Evolutionary conservation across 2,888 invertebrate species (phyloP).

Genomic region (Trichacis sp.): DNA sequence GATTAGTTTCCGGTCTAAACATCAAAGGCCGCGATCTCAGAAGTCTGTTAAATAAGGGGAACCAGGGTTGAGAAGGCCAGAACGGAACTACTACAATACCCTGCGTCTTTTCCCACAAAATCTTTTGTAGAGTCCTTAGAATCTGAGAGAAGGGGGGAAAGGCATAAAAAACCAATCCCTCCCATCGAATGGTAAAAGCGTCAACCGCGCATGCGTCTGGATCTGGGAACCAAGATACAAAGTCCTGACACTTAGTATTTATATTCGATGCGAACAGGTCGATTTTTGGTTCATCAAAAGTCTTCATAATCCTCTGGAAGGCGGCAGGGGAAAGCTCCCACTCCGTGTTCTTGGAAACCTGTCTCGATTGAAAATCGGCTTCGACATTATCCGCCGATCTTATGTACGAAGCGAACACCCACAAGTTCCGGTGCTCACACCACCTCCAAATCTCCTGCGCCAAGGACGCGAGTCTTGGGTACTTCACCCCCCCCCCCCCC

Average conservation of each 20-base stretch:
- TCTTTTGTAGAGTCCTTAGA: conserved; percentile 31
- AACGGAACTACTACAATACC: conserved; percentile 3
- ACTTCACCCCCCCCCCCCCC: neutral
- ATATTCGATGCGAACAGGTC: conserved; percentile 16
- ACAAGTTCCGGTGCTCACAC: conserved; percentile 6
- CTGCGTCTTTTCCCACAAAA: neutral
- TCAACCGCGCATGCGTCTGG: conserved; percentile 26
- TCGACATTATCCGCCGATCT: conserved; percentile 2
- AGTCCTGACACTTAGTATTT: conserved; percentile 10
- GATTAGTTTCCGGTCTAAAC: conserved; percentile 23
- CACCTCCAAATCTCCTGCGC: conserved; percentile 1
- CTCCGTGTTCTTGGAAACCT: conserved; percentile 10
- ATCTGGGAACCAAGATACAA: neutral
- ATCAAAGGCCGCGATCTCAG: neutral
- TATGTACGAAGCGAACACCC: conserved; percentile 9
- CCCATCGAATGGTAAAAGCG: conserved; percentile 37
- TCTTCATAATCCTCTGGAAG: neutral
- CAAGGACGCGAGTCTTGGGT: neutral
- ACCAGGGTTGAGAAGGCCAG: conserved; percentile 42
- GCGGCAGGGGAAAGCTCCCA: conserved; percentile 5
- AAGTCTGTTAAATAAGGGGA: conserved; percentile 23
- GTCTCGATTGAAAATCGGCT: conserved; percentile 9
- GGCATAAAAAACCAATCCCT: conserved; percentile 29
- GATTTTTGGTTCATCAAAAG: conserved; percentile 1
- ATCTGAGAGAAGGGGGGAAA: conserved; percentile 38